A percentile compares a stretch with the other conserved stretches of the same genome.
Evolutionary conservation across 2,888 invertebrate genomes (phyloP).

Genomic region (Agonopterix alstromeriana): DNA sequence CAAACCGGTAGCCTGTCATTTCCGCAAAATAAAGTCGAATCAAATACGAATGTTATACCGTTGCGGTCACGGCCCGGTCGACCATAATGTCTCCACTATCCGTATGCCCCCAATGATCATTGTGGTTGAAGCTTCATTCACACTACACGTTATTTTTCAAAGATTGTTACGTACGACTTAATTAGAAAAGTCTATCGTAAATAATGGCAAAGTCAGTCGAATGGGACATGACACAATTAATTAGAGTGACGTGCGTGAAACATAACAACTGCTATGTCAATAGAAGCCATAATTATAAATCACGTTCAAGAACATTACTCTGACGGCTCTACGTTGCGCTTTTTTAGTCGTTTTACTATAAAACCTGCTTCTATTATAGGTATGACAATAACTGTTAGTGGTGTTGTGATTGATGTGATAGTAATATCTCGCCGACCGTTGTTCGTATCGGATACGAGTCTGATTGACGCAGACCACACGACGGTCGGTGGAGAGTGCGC

Average conservation of each 20-base stretch:
- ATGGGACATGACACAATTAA: too few relatives aligned
- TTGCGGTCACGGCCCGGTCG: conserved; percentile 9
- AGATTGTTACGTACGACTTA: too few relatives aligned
- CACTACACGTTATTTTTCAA: too few relatives aligned
- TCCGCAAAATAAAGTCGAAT: conserved; percentile 4
- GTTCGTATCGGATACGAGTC: conserved; percentile 61
- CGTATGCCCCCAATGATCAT: conserved; percentile 7
- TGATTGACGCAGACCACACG: conserved; percentile 45
- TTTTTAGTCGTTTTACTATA: background rate
- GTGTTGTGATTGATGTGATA: conserved; percentile 62
- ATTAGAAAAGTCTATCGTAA: too few relatives aligned
- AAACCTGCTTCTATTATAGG: conserved; percentile 17
- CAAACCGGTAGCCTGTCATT: conserved; percentile 2
- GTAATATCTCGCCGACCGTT: conserved; percentile 66
- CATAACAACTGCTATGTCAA: background rate
- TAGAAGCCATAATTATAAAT: conserved; percentile 3
- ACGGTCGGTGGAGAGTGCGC: conserved; percentile 25
- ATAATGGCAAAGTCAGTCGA: too few relatives aligned
- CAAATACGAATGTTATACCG: conserved; percentile 8
- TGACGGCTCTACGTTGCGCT: background rate
- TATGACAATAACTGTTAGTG: conserved; percentile 49
- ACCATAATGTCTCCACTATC: conserved; percentile 4
- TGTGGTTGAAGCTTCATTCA: background rate
- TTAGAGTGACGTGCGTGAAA: background rate
- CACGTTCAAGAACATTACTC: conserved; percentile 15